phyloP scores from a whole-genome alignment of 2,797 vertebrate species.

The Chiloscyllium punctatum region DNA sequence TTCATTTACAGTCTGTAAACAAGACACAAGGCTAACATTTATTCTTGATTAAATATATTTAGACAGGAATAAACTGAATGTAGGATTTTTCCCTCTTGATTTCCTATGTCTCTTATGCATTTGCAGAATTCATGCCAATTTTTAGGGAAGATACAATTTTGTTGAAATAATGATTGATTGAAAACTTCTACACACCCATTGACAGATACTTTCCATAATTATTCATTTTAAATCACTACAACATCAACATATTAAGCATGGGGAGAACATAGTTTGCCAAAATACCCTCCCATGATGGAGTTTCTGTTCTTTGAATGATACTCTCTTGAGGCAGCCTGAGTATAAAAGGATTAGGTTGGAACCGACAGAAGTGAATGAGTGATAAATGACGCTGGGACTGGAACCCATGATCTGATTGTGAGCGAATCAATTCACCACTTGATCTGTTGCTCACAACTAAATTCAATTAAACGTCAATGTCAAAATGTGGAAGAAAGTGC shows the following conservation, averaged over 20 bases:
- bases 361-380: neutral
- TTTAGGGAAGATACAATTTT: neutral
- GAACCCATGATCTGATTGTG: neutral
- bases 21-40: neutral
- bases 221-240: neutral
- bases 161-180: neutral
- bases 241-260: neutral
- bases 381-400: neutral
- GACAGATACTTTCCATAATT: neutral
- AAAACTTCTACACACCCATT: neutral
- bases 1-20: neutral
- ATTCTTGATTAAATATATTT: neutral
- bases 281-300: neutral
- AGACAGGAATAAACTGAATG: neutral
- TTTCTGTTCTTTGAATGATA: neutral
- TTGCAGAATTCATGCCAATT: neutral
- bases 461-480: slow-evolving; percentile 22
- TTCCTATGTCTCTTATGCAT: neutral
- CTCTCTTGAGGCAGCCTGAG: neutral
- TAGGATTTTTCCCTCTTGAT: neutral
- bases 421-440: neutral
- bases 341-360: neutral
- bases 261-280: neutral
- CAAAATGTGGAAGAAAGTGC: neutral
- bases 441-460: slow-evolving; percentile 17